Evolutionary conservation across 2,113 vertebrate species (phyloP), one percentile per base, ranked within the genome.

Genomic region (Desmodus rotundus): DNA sequence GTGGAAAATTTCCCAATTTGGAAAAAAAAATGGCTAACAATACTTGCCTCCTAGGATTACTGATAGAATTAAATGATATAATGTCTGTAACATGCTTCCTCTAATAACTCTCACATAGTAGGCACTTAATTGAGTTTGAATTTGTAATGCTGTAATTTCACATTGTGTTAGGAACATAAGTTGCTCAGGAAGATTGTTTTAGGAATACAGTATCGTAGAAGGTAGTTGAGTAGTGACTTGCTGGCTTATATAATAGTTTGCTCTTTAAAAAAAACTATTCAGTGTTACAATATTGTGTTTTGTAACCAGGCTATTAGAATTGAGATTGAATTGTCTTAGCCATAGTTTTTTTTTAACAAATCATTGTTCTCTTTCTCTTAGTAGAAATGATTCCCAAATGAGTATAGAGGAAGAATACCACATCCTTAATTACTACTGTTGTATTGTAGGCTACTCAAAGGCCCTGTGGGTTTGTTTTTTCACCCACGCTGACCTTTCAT

Each of bases 271-370:
- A 68, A 68, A 67, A 8, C 5, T 19, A 47, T 76, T 77, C 17
- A 77, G 31, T 76, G 10, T 78, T 84, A 85, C 0, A 36, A 4
- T 84, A 90, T 85, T 76, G 12, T 92, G 8, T 11, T 87, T 89
- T 95, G 41, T 89, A 68, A 93, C 15, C 19, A n/a, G 54, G 24
- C 56, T 87, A 2, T 80, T 94, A 78, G 70, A 88, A 74, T 56
- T 97, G 63, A 95, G 56, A 74, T 63, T 80, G 50, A 83, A 24
- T 82, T 89, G 26, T 92, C 8, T 72, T 76, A 86, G 50, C 31
- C 36, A 80, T 93, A 50, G 38, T 78, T 94, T 96, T 90, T 56
- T 61, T 58, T 56, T 22, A 94, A 94, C 28, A 96, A 93, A 91
- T 86, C 19, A 72, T 38, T 85, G 26, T 86, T 94, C n/a, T 36